Percentiles rank a stretch among this genome's conserved stretches.
Conservation (phyloP, 1,140 invertebrate genomes). For the Pentalonia nigronervosa region DNA sequence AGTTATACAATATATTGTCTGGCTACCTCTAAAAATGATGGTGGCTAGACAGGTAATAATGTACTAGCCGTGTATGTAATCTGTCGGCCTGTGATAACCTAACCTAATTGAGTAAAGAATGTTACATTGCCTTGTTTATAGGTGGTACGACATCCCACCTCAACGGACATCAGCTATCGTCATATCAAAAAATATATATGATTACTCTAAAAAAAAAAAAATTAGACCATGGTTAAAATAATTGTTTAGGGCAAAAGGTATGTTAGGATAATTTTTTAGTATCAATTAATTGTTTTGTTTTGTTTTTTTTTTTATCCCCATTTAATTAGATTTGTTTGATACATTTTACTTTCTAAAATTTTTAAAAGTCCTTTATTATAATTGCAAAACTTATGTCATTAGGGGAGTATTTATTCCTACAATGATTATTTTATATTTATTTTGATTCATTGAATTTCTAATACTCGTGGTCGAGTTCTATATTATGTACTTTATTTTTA, state of each 20-base stretch:
- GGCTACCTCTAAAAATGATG: slow-evolving; percentile 9
- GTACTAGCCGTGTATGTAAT: slow-evolving; percentile 42
- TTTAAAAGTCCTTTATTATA: neutral
- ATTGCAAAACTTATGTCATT: neutral
- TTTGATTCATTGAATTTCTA: slow-evolving; percentile 12
- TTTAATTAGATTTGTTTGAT: slow-evolving; percentile 35
- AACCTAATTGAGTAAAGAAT: slow-evolving; percentile 55
- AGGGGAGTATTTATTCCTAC: neutral
- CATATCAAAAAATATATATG: slow-evolving; percentile 56
- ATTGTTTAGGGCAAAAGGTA: slow-evolving; percentile 52
- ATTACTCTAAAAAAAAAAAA: slow-evolving; percentile 50
- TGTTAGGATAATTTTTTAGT: slow-evolving; percentile 51
- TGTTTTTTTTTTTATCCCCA: slow-evolving; percentile 27
- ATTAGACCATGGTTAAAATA: slow-evolving; percentile 49
- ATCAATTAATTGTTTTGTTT: slow-evolving; percentile 48
- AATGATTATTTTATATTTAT: neutral
- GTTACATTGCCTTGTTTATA: slow-evolving; percentile 57
- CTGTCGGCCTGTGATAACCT: slow-evolving; percentile 51
- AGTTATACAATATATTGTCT: slow-evolving; percentile 61
- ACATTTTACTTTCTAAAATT: slow-evolving; percentile 12
- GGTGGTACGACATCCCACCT: slow-evolving; percentile 57
- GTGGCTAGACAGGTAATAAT: slow-evolving; percentile 29
- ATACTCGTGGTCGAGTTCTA: neutral
- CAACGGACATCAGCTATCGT: slow-evolving; percentile 51
- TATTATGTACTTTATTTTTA: slow-evolving; percentile 21